Evolutionary conservation across 2,797 vertebrate genomes (phyloP), one percentile per base, ranked within the genome.

Genomic region (Ciconia nigra): DNA sequence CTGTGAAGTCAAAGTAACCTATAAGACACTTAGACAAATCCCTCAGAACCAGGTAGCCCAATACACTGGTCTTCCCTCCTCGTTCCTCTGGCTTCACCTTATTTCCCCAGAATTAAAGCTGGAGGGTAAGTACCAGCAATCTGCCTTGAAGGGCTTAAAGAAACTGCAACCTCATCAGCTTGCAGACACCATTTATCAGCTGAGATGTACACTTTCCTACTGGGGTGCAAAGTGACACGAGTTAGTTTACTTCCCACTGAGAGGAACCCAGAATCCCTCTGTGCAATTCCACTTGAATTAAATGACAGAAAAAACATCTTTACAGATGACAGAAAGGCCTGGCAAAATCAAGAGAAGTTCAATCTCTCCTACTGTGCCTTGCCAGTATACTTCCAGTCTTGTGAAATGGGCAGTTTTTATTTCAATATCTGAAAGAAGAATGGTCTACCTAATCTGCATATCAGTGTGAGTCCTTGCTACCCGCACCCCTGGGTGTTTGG

Each of bases 11-110:
- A 41, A 90, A 81, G 1, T 35, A 52, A 70, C 13, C 9, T 41
- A 2, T 24, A 41, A 70, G 67, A 88, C 69, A 52, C 35, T 24
- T 37, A 59, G 2, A 5, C 0, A 0, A 46, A 31, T 51, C 5
- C 14, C n/a, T 81, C 29, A 70, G 33, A 89, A 66, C 12, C 49
- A 57, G 8, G 9, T 14, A 79, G 9, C 6, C 10, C 25, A 52
- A 61, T 24, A 35, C 16, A 33, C 6, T 15, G 7, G 16, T 54
- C 7, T 33, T 51, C 24, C 14, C 3, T 52, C 10, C 28, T 18
- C 8, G 1, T 57, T 69, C 15, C 42, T 76, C 39, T 54, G 41
- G 2, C 16, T 57, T 89, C 12, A 12, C 10, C 9, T 81, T 84
- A 25, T 29, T 69, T 72, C 13, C 7, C 7, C 57, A 58, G 55